These are phyloP conservation scores for Dynastes tityus DNA, from an alignment of 2,888 invertebrate species.

Conservation along the genomic window DNA sequence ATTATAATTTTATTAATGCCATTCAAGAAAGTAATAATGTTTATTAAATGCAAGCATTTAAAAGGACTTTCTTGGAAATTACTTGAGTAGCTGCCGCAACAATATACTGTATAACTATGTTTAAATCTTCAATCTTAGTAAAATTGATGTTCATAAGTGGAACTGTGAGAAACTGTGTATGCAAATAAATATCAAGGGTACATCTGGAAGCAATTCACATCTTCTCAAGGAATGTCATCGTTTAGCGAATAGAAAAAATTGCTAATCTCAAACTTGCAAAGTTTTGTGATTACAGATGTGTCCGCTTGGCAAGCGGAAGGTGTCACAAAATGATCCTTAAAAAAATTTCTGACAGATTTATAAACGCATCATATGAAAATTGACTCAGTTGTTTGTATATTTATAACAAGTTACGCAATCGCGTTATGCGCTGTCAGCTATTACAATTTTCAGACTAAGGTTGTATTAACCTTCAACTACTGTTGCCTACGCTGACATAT, in stretches of 20 bases:
- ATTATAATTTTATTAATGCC: no score
- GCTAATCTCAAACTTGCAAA: background rate
- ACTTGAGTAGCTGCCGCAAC: no score
- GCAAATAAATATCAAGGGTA: conserved; percentile 32
- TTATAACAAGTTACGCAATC: no score
- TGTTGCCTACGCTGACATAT: no score
- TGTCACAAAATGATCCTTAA: background rate
- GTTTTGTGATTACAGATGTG: conserved; percentile 7
- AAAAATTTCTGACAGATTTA: background rate
- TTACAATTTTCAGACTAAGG: no score
- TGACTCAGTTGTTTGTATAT: background rate
- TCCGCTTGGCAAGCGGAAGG: background rate
- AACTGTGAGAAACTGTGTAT: conserved; percentile 34
- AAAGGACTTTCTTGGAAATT: no score
- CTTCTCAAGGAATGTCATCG: conserved; percentile 4
- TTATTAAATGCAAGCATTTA: no score
- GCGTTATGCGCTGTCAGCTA: no score
- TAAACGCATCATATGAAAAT: background rate
- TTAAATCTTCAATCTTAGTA: conserved; percentile 23
- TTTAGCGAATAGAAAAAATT: conserved; percentile 1
- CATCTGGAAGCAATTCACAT: conserved; percentile 24
- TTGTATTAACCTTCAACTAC: no score
- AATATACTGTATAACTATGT: background rate
- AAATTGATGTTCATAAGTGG: conserved; percentile 21
- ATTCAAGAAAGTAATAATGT: no score